These are phyloP conservation scores for Choreutis nemorana DNA, from an alignment of 2,888 invertebrate species.

Conservation along the genomic window DNA sequence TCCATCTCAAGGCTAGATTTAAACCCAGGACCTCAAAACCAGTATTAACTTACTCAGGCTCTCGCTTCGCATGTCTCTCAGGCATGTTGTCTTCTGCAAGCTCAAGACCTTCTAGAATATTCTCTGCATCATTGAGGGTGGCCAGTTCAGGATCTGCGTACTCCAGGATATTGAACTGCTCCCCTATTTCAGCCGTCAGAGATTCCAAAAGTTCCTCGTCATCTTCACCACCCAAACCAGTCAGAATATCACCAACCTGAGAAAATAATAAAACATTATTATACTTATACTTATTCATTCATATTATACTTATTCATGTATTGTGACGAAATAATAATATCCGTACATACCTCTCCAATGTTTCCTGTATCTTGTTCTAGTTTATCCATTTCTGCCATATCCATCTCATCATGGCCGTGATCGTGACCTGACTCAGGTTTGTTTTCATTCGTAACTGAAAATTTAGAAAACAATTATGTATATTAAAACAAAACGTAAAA, in stretches of 20 bases:
- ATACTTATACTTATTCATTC: not conserved
- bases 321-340: not conserved
- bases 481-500: not conserved
- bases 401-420: slow-evolving; percentile 53
- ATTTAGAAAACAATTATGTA: not conserved
- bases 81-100: slow-evolving; percentile 79
- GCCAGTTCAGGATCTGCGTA: slow-evolving; percentile 95
- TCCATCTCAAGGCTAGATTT: too few species aligned
- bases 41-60: slow-evolving; percentile 39
- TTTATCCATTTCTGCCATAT: slow-evolving; percentile 61
- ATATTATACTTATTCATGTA: not conserved
- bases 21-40: too few species aligned
- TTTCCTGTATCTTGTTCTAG: slow-evolving; percentile 56
- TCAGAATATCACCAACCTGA: slow-evolving; percentile 78
- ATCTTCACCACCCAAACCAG: slow-evolving; percentile 85
- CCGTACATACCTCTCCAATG: slow-evolving; percentile 47
- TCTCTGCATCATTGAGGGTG: slow-evolving; percentile 79
- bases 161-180: slow-evolving; percentile 94
- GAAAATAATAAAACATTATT: not conserved
- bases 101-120: slow-evolving; percentile 86
- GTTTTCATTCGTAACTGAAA: too few species aligned
- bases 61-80: slow-evolving; percentile 66
- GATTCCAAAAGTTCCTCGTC: slow-evolving; percentile 83
- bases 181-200: slow-evolving; percentile 83
- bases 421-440: slow-evolving; percentile 35